Base-by-base conservation (phyloP, 2,888 invertebrate species). In the Druceiella hillmani region DNA sequence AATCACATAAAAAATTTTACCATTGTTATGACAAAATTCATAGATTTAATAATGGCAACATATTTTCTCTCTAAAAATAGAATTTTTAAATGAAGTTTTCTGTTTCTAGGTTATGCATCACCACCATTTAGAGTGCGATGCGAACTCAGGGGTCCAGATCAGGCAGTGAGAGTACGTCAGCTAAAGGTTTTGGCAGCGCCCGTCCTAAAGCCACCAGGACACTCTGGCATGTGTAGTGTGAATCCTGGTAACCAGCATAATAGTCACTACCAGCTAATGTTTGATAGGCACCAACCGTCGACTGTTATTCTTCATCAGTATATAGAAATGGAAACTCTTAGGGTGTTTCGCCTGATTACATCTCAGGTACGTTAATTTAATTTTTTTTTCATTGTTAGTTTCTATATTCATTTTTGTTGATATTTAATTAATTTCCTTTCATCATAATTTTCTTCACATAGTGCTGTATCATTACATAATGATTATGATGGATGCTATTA, bases 271-370 rank as follows among this genome's bases (percentile, higher is more conserved):
- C 36, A 27, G n/a, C 15, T 13, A 12, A 12, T 16, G 20, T 52
- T 36, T 10, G 42, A 48, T 2, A 16, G 10, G 15, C 33, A 38
- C 10, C 31, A 32, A 6, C 43, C 56, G 2, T 59, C 60, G 2
- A 50, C 69, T 17, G 76, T 79, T 16, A 83, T 93, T 11, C 85
- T 94, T 47, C 91, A 91, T 56, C 76, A 82, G 42, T 85, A 89
- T 54, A 89, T 93, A 50, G 95, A 95, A 64, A 76, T 83, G 1
- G 95, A 95, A 65, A 95, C 95, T 0, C 68, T 97, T 25, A 75
- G 89, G 46, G 94, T 97, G 0, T 97, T 97, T 61, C 74, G 94
- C 9, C 74, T 94, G 4, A 85, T 97, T 22, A 94, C 94, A 0
- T 84, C 88, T 28, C 90, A 91, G 76, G 88, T 84, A 58, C 47